These are phyloP conservation scores for Thamnophis sirtalis DNA, from an alignment of 2,113 vertebrate genomes.

Conservation along the genomic window DNA sequence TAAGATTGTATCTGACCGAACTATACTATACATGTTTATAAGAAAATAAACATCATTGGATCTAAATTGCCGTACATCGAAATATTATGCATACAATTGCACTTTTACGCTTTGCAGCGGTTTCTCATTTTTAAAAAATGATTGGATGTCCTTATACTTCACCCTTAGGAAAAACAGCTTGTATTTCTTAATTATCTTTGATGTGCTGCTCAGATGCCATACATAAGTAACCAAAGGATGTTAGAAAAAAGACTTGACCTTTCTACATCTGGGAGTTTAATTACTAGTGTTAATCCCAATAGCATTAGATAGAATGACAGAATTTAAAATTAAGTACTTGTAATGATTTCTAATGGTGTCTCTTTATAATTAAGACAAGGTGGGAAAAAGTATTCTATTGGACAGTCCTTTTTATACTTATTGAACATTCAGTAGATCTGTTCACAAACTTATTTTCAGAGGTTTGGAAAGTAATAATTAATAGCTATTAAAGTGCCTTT, in stretches of 20 bases:
- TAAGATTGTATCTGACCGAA: not conserved
- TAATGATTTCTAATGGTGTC: constrained; percentile 15
- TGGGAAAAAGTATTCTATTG: not conserved
- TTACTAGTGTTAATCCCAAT: constrained; percentile 18
- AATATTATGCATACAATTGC: not conserved
- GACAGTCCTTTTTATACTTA: not conserved
- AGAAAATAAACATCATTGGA: not conserved
- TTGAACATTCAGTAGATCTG: not conserved
- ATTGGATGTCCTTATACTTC: constrained; percentile 36
- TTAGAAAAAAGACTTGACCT: constrained; percentile 3
- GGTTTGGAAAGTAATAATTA: not conserved
- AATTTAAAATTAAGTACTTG: constrained; percentile 6
- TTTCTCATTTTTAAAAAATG: constrained; percentile 53
- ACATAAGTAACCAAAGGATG: constrained; percentile 31
- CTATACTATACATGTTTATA: not conserved
- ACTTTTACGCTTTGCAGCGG: constrained; percentile 21
- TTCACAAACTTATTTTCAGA: not conserved
- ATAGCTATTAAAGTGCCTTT: not conserved
- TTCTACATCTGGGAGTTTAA: constrained; percentile 21
- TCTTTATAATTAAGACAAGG: not conserved
- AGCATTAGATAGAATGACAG: constrained; percentile 10
- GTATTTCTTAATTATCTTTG: constrained; percentile 49
- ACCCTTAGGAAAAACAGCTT: constrained; percentile 29
- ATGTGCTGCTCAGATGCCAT: constrained; percentile 23
- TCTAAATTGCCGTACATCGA: not conserved